phyloP scores from a whole-genome alignment of 1,140 invertebrate genomes.

The Arctopsyche grandis region DNA sequence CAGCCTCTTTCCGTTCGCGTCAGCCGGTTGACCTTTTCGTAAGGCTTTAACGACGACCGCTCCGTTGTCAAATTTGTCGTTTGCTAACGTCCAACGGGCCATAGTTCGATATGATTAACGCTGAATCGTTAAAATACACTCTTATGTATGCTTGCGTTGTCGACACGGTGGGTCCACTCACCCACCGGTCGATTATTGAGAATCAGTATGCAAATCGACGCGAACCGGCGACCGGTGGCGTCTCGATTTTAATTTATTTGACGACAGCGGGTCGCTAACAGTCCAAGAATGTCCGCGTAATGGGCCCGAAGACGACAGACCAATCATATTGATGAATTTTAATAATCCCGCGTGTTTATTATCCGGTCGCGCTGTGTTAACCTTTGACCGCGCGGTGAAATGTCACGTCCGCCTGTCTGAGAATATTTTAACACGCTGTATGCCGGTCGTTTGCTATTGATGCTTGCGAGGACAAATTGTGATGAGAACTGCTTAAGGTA shows the following conservation, averaged over 20 bases:
- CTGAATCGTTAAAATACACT: slow-evolving; percentile 9
- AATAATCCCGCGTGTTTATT: slow-evolving; percentile 12
- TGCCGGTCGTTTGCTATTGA: too few species aligned
- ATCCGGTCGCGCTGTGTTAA: neutral
- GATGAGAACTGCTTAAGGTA: too few species aligned
- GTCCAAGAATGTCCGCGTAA: slow-evolving; percentile 31
- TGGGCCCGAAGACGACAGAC: neutral
- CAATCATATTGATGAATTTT: slow-evolving; percentile 32
- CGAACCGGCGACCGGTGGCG: slow-evolving; percentile 15
- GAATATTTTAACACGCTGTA: too few species aligned
- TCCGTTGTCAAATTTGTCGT: neutral
- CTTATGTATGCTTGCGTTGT: neutral
- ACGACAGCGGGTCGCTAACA: slow-evolving; percentile 25
- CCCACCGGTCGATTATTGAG: slow-evolving; percentile 25
- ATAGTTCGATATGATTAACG: slow-evolving; percentile 28
- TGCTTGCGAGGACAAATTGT: too few species aligned
- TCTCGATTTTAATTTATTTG: slow-evolving; percentile 50
- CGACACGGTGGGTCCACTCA: slow-evolving; percentile 21
- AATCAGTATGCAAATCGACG: slow-evolving; percentile 43
- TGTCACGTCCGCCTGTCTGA: too few species aligned
- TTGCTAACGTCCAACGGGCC: neutral
- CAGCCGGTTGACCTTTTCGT: neutral
- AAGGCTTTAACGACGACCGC: neutral
- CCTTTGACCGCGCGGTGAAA: too few species aligned
- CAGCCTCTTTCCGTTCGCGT: neutral